Percentiles rank a stretch among this genome's conserved stretches.
phyloP scores from a whole-genome alignment of 2,888 invertebrate genomes.

The Byasa hedistus region DNA sequence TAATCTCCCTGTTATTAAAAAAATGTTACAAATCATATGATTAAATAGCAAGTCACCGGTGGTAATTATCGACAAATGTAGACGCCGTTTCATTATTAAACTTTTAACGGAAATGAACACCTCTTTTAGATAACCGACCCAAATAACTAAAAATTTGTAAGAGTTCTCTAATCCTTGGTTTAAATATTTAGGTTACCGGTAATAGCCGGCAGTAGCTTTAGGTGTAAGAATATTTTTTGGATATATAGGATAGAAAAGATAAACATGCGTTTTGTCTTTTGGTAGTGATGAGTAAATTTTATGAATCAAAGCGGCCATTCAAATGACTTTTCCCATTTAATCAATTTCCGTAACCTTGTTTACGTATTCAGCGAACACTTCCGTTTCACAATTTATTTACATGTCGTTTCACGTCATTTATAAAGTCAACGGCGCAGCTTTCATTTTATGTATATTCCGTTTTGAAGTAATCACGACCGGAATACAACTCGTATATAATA shows the following conservation, averaged over 20 bases:
- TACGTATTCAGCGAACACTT: slow-evolving; percentile 26
- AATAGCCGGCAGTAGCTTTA: slow-evolving; percentile 20
- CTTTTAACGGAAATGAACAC: slow-evolving; percentile 37
- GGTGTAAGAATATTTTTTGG: not conserved
- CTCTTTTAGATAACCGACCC: slow-evolving; percentile 40
- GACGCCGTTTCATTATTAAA: slow-evolving; percentile 35
- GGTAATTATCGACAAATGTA: slow-evolving; percentile 6
- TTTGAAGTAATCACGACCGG: slow-evolving; percentile 19
- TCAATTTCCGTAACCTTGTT: slow-evolving; percentile 22
- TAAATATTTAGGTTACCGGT: slow-evolving; percentile 19
- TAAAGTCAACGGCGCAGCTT: slow-evolving; percentile 16
- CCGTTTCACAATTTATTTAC: slow-evolving; percentile 28
- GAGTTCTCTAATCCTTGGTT: slow-evolving; percentile 33
- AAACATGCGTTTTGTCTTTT: not conserved
- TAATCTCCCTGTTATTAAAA: not conserved
- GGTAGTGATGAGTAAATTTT: not conserved
- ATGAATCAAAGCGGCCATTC: not conserved
- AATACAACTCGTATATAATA: slow-evolving; percentile 4
- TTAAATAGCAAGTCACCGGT: slow-evolving; percentile 9
- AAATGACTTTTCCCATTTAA: slow-evolving; percentile 11
- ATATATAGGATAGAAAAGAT: too few species aligned
- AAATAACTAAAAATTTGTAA: slow-evolving; percentile 36
- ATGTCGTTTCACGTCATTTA: slow-evolving; percentile 22
- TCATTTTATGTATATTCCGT: slow-evolving; percentile 20
- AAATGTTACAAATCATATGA: not conserved